Evolutionary conservation across 2,888 invertebrate species (phyloP).

Genomic region (Tortricodes alternella): DNA sequence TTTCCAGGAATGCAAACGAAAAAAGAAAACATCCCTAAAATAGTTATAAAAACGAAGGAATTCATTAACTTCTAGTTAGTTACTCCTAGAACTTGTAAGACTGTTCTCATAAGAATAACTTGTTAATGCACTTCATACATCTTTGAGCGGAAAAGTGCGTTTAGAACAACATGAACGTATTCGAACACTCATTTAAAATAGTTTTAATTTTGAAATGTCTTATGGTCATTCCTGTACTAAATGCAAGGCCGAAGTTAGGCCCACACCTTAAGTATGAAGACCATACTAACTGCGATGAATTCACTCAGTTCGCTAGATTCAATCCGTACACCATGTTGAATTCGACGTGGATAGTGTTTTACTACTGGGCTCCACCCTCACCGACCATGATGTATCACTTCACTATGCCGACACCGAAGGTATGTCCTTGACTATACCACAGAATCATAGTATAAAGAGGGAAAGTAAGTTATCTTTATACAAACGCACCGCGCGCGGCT

Average conservation of each 20-base stretch:
- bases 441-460: too few species aligned
- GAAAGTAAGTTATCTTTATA: too few species aligned
- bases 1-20: too few species aligned
- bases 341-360: conserved; percentile 56
- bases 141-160: too few species aligned
- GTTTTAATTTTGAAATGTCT: neutral
- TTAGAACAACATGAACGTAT: neutral
- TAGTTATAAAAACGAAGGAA: too few species aligned
- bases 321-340: conserved; percentile 56
- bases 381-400: conserved; percentile 39
- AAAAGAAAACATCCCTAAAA: too few species aligned
- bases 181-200: neutral
- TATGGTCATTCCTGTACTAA: conserved; percentile 23
- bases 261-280: conserved; percentile 37
- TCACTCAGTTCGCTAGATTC: conserved; percentile 54
- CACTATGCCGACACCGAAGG: conserved; percentile 43
- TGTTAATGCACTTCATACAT: too few species aligned
- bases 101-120: too few species aligned
- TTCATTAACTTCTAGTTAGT: too few species aligned
- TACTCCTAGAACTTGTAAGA: too few species aligned
- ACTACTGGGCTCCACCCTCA: conserved; percentile 48
- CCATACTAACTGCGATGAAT: conserved; percentile 51
- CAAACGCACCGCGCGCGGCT: too few species aligned
- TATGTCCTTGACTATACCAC: conserved; percentile 38
- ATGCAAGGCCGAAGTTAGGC: conserved; percentile 36